phyloP scores from a whole-genome alignment of 1,140 invertebrate genomes.

The Drosophila ananassae region DNA sequence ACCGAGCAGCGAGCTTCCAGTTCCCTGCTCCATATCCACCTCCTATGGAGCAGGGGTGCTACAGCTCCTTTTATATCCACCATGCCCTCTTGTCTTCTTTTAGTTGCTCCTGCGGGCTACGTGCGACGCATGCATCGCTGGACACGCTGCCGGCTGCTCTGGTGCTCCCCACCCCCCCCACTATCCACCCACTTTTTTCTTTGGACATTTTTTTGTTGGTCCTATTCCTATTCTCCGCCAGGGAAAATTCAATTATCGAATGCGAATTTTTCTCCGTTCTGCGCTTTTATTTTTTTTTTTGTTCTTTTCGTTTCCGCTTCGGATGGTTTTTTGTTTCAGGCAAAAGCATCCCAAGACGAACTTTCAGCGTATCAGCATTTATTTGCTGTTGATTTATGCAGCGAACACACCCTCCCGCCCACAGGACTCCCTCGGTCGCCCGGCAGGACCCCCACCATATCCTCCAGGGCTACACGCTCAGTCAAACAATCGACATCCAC shows the following conservation, averaged over 20 bases:
- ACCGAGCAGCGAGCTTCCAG: slow-evolving; percentile 7
- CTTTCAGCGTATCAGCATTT: slow-evolving; percentile 83
- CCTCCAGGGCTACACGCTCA: slow-evolving; percentile 26
- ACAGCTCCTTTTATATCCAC: slow-evolving; percentile 25
- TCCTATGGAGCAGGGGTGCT: too few relatives aligned
- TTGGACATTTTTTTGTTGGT: slow-evolving; percentile 26
- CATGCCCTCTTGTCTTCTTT: slow-evolving; percentile 8
- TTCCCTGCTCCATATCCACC: background rate
- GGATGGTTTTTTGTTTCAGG: slow-evolving; percentile 79
- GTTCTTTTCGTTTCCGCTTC: slow-evolving; percentile 73
- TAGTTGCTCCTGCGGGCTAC: slow-evolving; percentile 68
- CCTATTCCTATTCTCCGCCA: slow-evolving; percentile 59
- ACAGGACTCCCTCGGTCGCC: background rate
- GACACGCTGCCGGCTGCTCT: slow-evolving; percentile 60
- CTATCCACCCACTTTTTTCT: slow-evolving; percentile 11
- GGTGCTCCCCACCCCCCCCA: slow-evolving; percentile 31
- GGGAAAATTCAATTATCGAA: slow-evolving; percentile 83
- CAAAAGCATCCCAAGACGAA: slow-evolving; percentile 69
- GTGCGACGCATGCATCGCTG: slow-evolving; percentile 81
- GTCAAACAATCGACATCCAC: slow-evolving; percentile 49
- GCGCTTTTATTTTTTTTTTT: slow-evolving; percentile 35
- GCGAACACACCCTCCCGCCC: slow-evolving; percentile 27
- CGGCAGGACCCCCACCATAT: slow-evolving; percentile 3
- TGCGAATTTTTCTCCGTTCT: slow-evolving; percentile 76
- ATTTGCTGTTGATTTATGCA: slow-evolving; percentile 83